These are phyloP conservation scores for Pseudorhombus dupliciocellatus DNA, from an alignment of 2,113 vertebrate genomes.

Conservation along the genomic window DNA sequence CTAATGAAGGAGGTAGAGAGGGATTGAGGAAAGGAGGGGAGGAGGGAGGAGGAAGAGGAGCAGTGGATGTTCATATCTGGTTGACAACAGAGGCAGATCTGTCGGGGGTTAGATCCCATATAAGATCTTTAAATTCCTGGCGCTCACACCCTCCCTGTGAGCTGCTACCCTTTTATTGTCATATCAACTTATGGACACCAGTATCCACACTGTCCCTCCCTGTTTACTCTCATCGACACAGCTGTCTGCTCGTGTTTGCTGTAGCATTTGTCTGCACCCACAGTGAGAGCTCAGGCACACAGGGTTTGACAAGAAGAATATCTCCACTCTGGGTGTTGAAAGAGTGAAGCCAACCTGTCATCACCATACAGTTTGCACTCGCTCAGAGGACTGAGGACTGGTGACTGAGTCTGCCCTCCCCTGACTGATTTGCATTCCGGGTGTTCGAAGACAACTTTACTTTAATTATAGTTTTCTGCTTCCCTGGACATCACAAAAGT, in stretches of 20 bases:
- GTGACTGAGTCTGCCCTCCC: too few relatives aligned
- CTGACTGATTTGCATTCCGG: too few relatives aligned
- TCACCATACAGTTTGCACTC: too few relatives aligned
- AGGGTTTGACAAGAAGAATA: background rate
- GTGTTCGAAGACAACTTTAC: too few relatives aligned
- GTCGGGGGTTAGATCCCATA: background rate
- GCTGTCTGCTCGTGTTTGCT: background rate
- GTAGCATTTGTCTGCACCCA: too few relatives aligned
- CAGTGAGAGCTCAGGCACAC: background rate
- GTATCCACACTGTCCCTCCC: background rate
- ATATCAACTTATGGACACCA: background rate
- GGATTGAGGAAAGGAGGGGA: slow-evolving; percentile 3
- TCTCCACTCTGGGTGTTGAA: too few relatives aligned
- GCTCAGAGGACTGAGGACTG: too few relatives aligned
- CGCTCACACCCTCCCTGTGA: too few relatives aligned
- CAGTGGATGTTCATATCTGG: background rate
- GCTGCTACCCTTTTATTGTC: background rate
- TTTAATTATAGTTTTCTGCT: too few relatives aligned
- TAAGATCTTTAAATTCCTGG: background rate
- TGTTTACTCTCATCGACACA: background rate
- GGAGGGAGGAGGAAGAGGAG: background rate
- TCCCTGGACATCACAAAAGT: too few relatives aligned
- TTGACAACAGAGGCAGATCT: background rate
- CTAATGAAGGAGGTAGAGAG: slow-evolving; percentile 24
- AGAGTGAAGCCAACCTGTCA: too few relatives aligned